Base-by-base conservation (phyloP, 2,113 vertebrate genomes). In the Nibea albiflora region DNA sequence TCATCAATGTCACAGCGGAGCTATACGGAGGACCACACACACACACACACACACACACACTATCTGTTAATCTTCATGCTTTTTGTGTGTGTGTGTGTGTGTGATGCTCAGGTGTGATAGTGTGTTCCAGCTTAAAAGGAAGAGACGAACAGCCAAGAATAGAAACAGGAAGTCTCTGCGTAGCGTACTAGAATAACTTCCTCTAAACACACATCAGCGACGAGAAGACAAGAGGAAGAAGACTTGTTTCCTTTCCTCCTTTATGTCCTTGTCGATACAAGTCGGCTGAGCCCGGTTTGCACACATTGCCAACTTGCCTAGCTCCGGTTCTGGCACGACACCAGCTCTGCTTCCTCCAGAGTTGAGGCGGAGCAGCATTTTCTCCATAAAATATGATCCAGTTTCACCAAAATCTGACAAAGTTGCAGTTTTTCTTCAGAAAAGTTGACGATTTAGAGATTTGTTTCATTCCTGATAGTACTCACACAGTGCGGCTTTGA, bases 141-240 rank as follows among this genome's bases (percentile, higher is more conserved):
- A 73, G 80, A 65, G 28, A 49, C 1, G 2, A 39, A 12, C 28
- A 14, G 71, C 54, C 47, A 61, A 62, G 62, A 52, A 63, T 80
- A 70, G 86, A 73, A 76, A 57, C 68, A 83, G 84, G 79, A 81
- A 88, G 88, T 84, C 19, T 14, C 31, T 69, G 20, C 67, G 12
- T 50, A 64, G 73, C 56, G 22, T 12, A n/a, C 11, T 17, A 28
- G n/a, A 71, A 80, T 56, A 44, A 75, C 76, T 80, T 87, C 80
- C 76, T 74, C 12, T 50, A 42, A 53, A 67, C 35, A n/a, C 20
- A 24, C 11, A 52, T 11, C 35, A 53, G 16, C 53, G 4, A 3
- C 12, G 12, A 54, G 44, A 12, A 0, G 7, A 3, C 46, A 31
- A 26, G 20, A 52, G 19, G 57, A 50, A n/a, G 42, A 5, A 20